phyloP scores from a whole-genome alignment of 92 coral and sea anemone genomes.

The Pocillopora meandrina region DNA sequence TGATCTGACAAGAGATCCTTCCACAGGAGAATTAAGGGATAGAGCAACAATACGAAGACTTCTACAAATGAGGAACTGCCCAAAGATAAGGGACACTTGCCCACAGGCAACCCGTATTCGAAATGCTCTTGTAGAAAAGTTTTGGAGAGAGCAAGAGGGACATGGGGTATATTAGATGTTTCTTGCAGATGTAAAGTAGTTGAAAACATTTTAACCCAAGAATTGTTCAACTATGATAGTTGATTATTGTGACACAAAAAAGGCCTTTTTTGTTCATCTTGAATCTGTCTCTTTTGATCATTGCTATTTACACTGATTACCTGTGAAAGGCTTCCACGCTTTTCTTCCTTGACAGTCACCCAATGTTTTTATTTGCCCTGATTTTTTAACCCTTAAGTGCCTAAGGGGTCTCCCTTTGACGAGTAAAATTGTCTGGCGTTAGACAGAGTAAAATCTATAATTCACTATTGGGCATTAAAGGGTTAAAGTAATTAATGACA shows the following conservation, averaged over 20 bases:
- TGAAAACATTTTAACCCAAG: constrained; percentile 21
- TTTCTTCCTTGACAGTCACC: too few species aligned
- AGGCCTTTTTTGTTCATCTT: too few species aligned
- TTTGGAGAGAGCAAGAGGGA: constrained; percentile 64
- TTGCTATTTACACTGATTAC: too few species aligned
- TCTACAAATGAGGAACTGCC: constrained; percentile 64
- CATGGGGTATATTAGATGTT: constrained; percentile 37
- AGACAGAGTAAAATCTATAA: too few species aligned
- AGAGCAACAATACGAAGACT: constrained; percentile 55
- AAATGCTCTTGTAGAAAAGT: constrained; percentile 60
- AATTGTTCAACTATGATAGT: neutral
- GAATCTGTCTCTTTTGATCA: too few species aligned
- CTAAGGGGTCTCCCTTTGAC: too few species aligned
- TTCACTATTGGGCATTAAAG: too few species aligned
- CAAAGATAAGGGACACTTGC: constrained; percentile 51
- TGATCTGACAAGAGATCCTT: constrained; percentile 56
- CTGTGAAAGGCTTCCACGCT: too few species aligned
- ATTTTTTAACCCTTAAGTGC: too few species aligned
- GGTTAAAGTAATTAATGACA: too few species aligned
- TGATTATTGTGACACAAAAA: neutral
- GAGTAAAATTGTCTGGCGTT: too few species aligned
- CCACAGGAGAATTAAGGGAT: constrained; percentile 56
- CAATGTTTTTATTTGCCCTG: neutral
- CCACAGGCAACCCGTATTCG: constrained; percentile 47
- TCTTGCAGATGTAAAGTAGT: constrained; percentile 25